Conservation (phyloP, 2,797 vertebrate genomes). For the Rhinoraja longicauda region DNA sequence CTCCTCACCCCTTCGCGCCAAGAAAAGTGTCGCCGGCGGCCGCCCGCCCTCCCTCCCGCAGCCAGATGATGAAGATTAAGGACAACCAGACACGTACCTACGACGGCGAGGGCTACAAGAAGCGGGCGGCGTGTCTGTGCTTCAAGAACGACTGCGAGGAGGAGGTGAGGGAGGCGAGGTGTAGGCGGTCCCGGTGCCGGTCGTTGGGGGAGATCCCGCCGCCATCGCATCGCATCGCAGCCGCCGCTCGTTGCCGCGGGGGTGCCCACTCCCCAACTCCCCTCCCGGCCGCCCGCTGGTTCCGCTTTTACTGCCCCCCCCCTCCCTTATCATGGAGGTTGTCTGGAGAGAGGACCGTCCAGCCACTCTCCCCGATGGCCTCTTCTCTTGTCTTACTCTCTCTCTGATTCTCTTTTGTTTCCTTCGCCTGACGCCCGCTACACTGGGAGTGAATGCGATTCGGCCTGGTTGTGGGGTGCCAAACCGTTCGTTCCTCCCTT, state of each 20-base stretch:
- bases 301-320: background rate
- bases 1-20: conserved; percentile 34
- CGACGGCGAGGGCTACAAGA: conserved; percentile 88
- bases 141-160: conserved; percentile 81
- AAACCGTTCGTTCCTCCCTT: background rate
- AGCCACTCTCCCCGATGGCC: background rate
- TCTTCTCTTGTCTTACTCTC: background rate
- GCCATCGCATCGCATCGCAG: no score
- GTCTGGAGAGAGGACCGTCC: no score
- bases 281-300: background rate
- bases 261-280: no score
- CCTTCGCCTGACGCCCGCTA: background rate
- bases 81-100: conserved; percentile 93
- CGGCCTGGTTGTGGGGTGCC: background rate
- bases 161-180: conserved; percentile 65
- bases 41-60: conserved; percentile 33
- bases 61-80: conserved; percentile 91
- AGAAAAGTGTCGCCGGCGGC: conserved; percentile 27
- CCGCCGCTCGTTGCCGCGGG: no score
- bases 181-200: conserved; percentile 41
- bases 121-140: conserved; percentile 85
- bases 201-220: no score
- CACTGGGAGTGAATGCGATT: no score
- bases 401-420: background rate
- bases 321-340: background rate